Base-by-base conservation (phyloP, 2,888 invertebrate genomes). In the Hanleya hanleyi region DNA sequence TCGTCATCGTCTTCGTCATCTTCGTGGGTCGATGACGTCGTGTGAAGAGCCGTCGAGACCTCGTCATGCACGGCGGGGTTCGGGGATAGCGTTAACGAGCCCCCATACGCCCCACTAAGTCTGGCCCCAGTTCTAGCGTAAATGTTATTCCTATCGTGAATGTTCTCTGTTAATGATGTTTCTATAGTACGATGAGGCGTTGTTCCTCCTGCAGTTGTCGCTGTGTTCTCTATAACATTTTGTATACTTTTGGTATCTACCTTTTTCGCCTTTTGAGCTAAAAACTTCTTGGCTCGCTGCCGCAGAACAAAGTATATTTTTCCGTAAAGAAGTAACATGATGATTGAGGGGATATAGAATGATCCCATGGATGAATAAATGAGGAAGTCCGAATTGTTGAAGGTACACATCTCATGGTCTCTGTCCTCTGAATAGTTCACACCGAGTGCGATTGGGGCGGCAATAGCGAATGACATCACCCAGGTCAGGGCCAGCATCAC, bases 281-380 rank as follows among this genome's bases (percentile, higher is more conserved):
- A 76, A 1, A 81, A 78, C 61, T 84, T 83, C 61, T 77, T 80
- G 7, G 89, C 89, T 6, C 92, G 78, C 69, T 87, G 81, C 26
- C 90, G 84, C 36, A 92, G 84, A 84, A 98, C 97, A 94, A 96
- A 95, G 93, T 99, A 99, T 92, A 99, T 99, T 92, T 94, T 96
- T 92, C 96, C 97, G 92, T 99, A 99, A 74, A 99, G 94, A 91
- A 96, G 96, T 91, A 99, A 96, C 98, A 99, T 99, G 90, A 98
- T 96, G 89, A 98, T 95, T 91, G 88, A 98, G 96, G 99, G 99
- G 87, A 99, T 97, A 92, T 98, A 99, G 93, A 99, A 99, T 87
- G 99, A 99, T 81, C 97, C 96, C 83, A 99, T 93, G 70, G 99
- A 99, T 18, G 98, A 99, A 92, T 97, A 98, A 88, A 99, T 96